These are phyloP conservation scores for Salminus brasiliensis DNA, from an alignment of 2,113 vertebrate species.

Conservation along the genomic window DNA sequence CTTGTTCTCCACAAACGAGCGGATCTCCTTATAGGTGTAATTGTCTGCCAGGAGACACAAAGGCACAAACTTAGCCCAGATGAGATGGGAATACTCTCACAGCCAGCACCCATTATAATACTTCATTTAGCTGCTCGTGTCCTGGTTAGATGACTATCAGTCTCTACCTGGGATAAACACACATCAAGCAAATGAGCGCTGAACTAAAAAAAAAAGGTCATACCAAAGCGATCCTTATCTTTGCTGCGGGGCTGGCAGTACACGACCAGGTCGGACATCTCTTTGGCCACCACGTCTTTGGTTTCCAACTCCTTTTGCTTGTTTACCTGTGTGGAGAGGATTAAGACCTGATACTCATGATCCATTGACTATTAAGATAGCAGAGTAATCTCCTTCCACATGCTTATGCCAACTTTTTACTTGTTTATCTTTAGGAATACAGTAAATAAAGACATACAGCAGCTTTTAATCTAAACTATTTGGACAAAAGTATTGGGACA, in stretches of 20 bases:
- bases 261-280: conserved; percentile 93
- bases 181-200: neutral
- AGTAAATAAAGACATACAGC: too few species aligned
- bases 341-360: conserved; percentile 10
- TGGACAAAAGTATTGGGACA: too few species aligned
- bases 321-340: conserved; percentile 73
- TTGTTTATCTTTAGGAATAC: too few species aligned
- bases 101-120: neutral
- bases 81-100: neutral
- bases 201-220: neutral
- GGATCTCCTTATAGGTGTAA: conserved; percentile 89
- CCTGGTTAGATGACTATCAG: neutral
- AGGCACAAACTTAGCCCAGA: neutral
- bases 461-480: too few species aligned
- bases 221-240: conserved; percentile 94
- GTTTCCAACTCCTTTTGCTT: conserved; percentile 86
- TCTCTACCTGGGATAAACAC: neutral
- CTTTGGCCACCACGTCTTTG: conserved; percentile 89
- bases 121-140: neutral
- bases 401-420: too few species aligned
- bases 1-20: conserved; percentile 96
- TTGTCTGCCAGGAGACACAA: conserved; percentile 72
- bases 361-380: neutral
- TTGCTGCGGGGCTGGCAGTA: conserved; percentile 97
- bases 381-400: too few species aligned